phyloP scores from a whole-genome alignment of 2,797 vertebrate species.

The Microctenopoma lineatum region DNA sequence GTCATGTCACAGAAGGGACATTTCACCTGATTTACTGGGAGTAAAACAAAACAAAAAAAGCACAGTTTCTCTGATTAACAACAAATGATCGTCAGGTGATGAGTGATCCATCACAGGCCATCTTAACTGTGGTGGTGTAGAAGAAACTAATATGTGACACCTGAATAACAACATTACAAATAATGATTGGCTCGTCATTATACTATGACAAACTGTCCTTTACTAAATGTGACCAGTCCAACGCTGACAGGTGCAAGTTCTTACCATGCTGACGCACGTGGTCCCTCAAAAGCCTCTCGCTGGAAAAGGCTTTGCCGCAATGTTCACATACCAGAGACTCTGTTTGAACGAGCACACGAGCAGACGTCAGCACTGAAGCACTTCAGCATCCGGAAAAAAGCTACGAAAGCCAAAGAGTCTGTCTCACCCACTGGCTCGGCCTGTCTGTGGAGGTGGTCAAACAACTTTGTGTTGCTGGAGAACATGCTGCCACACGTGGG shows the following conservation, averaged over 20 bases:
- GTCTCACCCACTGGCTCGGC: conserved; percentile 78
- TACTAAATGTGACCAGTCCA: too few relatives aligned
- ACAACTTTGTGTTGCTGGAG: conserved; percentile 84
- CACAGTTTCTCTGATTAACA: too few relatives aligned
- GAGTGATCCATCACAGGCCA: too few relatives aligned
- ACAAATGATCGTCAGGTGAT: too few relatives aligned
- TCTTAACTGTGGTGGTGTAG: too few relatives aligned
- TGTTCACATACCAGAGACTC: conserved; percentile 84
- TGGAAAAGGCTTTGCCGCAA: conserved; percentile 83
- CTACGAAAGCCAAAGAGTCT: background rate
- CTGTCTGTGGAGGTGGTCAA: conserved; percentile 83
- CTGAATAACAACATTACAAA: too few relatives aligned
- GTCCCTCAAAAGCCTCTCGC: conserved; percentile 82
- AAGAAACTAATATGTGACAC: too few relatives aligned
- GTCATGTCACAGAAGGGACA: conserved; percentile 80
- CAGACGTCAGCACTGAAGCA: background rate
- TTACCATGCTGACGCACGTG: conserved; percentile 80
- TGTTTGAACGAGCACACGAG: conserved; percentile 47
- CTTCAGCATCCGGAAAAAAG: background rate
- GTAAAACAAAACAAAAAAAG: background rate
- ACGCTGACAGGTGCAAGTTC: background rate
- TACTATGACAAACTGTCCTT: background rate
- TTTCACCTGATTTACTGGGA: conserved; percentile 78
- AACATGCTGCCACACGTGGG: conserved; percentile 85
- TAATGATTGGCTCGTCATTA: too few relatives aligned